phyloP scores from a whole-genome alignment of 2,113 vertebrate species.

The Galbula dea region DNA sequence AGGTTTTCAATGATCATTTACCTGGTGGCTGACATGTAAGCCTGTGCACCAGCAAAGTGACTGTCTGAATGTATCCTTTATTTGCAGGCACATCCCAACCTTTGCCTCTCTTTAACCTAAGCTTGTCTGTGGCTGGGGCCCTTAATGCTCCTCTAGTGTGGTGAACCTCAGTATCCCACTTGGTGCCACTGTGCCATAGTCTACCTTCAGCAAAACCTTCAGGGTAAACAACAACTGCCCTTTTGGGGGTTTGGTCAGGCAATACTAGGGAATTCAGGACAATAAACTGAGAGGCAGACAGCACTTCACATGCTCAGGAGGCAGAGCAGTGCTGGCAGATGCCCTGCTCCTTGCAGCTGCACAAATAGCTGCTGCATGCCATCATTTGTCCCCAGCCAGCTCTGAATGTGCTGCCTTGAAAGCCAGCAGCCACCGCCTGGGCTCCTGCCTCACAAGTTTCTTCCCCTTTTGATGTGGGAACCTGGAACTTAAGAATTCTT shows the following conservation, averaged over 20 bases:
- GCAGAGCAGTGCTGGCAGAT: background rate
- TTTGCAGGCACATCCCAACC: background rate
- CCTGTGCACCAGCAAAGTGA: background rate
- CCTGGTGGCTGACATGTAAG: background rate
- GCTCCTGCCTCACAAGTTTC: background rate
- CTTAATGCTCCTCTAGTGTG: background rate
- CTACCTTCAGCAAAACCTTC: background rate
- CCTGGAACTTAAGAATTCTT: background rate
- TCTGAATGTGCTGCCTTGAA: background rate
- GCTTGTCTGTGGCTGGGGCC: background rate
- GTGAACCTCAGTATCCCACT: background rate
- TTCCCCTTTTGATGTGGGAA: conserved; percentile 1
- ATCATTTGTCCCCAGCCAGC: background rate
- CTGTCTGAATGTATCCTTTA: background rate
- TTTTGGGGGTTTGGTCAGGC: background rate
- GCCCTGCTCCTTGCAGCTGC: conserved; percentile 11
- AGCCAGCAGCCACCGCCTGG: background rate
- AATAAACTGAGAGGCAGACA: background rate
- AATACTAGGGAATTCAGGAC: background rate
- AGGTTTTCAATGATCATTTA: background rate
- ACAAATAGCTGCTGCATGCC: background rate
- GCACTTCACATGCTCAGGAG: background rate
- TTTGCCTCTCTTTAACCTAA: background rate
- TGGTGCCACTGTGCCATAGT: background rate
- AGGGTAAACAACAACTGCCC: background rate